Conservation (phyloP, 1,140 invertebrate genomes). For the Penaeus indicus region DNA sequence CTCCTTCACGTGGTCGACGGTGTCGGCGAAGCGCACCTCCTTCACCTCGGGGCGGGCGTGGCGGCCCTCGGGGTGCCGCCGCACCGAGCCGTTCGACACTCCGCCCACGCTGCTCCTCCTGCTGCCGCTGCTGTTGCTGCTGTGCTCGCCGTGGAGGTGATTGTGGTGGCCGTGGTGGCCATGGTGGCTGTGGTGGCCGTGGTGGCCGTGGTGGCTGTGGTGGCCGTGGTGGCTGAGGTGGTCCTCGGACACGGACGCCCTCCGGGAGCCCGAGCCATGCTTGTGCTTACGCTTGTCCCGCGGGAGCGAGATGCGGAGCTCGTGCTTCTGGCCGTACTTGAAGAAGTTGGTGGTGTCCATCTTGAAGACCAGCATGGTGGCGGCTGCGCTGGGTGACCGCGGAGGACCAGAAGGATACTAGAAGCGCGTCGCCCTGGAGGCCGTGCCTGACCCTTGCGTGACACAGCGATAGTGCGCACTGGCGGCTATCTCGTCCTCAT, state of each 20-base stretch:
- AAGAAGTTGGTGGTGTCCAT: constrained; percentile 58
- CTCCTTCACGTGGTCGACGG: neutral
- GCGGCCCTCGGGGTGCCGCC: neutral
- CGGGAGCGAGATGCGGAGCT: constrained; percentile 46
- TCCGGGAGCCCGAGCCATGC: neutral
- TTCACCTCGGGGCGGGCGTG: constrained; percentile 1
- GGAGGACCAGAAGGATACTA: neutral
- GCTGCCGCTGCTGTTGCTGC: neutral
- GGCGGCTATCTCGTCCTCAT: too few species aligned
- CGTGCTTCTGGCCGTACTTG: constrained; percentile 55
- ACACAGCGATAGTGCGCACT: too few species aligned
- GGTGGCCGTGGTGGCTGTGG: neutral
- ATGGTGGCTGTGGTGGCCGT: neutral
- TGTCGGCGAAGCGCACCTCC: constrained; percentile 5
- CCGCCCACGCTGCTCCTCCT: constrained; percentile 18
- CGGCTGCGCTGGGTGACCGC: neutral
- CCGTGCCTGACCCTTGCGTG: neutral
- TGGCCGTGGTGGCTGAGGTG: neutral
- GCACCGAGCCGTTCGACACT: neutral
- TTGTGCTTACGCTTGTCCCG: constrained; percentile 45
- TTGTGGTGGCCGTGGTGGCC: neutral
- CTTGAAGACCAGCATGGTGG: constrained; percentile 56
- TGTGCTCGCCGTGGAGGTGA: neutral
- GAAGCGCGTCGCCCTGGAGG: neutral
- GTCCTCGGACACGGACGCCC: neutral